These are phyloP conservation scores for Festucalex cinctus DNA, from an alignment of 2,113 vertebrate species.

Conservation along the genomic window DNA sequence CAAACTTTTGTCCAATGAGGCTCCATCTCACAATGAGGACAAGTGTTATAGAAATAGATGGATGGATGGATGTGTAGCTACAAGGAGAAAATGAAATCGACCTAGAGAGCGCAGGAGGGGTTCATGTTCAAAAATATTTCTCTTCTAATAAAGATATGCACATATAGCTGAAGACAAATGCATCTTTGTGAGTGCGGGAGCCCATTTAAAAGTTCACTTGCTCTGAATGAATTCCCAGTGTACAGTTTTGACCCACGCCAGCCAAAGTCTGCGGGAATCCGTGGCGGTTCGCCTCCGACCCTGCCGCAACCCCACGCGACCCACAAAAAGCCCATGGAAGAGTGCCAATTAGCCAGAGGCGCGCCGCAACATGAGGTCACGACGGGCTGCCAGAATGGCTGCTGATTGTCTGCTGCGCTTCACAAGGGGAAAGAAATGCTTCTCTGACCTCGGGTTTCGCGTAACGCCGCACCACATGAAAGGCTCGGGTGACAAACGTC, in stretches of 20 bases:
- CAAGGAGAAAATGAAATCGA: constrained; percentile 30
- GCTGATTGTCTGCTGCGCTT: constrained; percentile 51
- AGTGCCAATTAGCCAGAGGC: constrained; percentile 43
- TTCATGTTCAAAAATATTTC: constrained; percentile 31
- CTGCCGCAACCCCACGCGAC: constrained; percentile 39
- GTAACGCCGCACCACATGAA: constrained; percentile 35
- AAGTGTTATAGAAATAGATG: neutral
- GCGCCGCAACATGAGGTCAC: constrained; percentile 47
- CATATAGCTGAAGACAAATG: constrained; percentile 44
- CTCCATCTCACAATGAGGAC: neutral
- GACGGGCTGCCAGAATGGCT: constrained; percentile 32
- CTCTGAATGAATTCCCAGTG: constrained; percentile 47
- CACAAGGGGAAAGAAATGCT: constrained; percentile 21
- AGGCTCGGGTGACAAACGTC: constrained; percentile 32
- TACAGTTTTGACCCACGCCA: constrained; percentile 30
- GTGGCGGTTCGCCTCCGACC: constrained; percentile 36
- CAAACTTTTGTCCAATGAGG: too few relatives aligned
- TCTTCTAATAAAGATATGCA: constrained; percentile 41
- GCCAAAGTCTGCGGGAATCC: constrained; percentile 31
- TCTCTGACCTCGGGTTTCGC: constrained; percentile 19
- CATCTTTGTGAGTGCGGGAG: constrained; percentile 38
- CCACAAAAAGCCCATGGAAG: constrained; percentile 40
- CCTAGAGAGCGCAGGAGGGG: neutral
- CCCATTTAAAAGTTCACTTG: constrained; percentile 31
- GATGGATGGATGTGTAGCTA: constrained; percentile 33